Evolutionary conservation across 1,140 invertebrate genomes (phyloP).

Genomic region (Diuraphis noxia): DNA sequence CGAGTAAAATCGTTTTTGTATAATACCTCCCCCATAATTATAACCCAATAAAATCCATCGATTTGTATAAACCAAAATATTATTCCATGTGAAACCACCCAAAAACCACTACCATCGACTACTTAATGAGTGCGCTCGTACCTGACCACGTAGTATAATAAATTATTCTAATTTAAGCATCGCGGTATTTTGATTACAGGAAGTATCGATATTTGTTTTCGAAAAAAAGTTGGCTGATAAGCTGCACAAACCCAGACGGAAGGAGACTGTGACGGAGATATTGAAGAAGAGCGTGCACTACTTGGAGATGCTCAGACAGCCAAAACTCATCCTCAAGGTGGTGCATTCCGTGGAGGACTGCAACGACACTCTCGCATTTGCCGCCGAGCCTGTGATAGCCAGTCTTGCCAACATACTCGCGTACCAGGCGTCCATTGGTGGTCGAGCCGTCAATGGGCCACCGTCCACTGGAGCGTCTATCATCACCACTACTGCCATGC

Average conservation of each 20-base stretch:
- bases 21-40: too few relatives aligned
- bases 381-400: conserved; percentile 83
- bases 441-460: conserved; percentile 60
- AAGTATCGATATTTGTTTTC: conserved; percentile 93
- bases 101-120: neutral
- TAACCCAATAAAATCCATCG: too few relatives aligned
- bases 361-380: conserved; percentile 86
- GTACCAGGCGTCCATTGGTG: conserved; percentile 71
- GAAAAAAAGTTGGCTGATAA: conserved; percentile 93
- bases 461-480: conserved; percentile 60
- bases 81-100: neutral
- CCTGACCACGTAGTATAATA: neutral
- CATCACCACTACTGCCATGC: conserved; percentile 57
- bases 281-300: conserved; percentile 79
- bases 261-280: conserved; percentile 89
- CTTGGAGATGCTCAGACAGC: conserved; percentile 84
- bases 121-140: too few relatives aligned
- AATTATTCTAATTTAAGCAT: neutral
- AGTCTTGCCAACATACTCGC: conserved; percentile 87
- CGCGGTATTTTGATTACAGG: conserved; percentile 67
- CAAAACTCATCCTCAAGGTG: conserved; percentile 75
- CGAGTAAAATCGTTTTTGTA: too few relatives aligned
- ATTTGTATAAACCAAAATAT: neutral
- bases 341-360: conserved; percentile 79
- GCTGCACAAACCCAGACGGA: conserved; percentile 88